Evolutionary conservation across 2,797 vertebrate species (phyloP).

Genomic region (Borostomias antarcticus): DNA sequence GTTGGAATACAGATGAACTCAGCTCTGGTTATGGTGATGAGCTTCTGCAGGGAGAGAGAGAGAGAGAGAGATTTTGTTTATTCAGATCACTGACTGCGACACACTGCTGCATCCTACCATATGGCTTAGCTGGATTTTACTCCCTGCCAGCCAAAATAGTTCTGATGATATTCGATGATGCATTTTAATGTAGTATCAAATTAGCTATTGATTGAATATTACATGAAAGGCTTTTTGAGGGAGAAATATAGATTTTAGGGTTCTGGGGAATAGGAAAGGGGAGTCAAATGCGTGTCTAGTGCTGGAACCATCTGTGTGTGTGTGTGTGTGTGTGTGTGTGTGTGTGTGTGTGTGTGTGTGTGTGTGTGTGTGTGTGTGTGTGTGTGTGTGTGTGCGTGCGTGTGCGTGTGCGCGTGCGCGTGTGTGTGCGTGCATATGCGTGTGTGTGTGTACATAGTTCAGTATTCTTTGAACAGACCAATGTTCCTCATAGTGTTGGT

Average conservation of each 20-base stretch:
- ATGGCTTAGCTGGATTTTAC: constrained; percentile 18
- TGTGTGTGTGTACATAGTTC: no score
- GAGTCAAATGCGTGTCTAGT: neutral
- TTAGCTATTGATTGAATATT: constrained; percentile 1
- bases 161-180: constrained; percentile 18
- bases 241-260: neutral
- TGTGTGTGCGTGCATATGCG: no score
- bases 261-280: neutral
- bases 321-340: constrained; percentile 36
- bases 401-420: neutral
- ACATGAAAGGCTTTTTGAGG: neutral
- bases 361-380: no score
- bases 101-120: constrained; percentile 34
- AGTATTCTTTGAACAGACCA: neutral
- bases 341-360: constrained; percentile 19
- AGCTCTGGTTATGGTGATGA: neutral
- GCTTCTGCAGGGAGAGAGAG: constrained; percentile 20
- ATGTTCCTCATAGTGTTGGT: neutral
- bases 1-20: constrained; percentile 32
- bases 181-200: constrained; percentile 14
- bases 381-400: constrained; percentile 1
- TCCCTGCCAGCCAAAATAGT: constrained; percentile 23
- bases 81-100: constrained; percentile 39
- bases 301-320: constrained; percentile 24
- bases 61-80: constrained; percentile 25